A percentile compares a stretch with the other conserved stretches of the same genome.
These are phyloP conservation scores for Petrocephalus schoutedeni DNA, from an alignment of 2,797 vertebrate species.

Conservation along the genomic window DNA sequence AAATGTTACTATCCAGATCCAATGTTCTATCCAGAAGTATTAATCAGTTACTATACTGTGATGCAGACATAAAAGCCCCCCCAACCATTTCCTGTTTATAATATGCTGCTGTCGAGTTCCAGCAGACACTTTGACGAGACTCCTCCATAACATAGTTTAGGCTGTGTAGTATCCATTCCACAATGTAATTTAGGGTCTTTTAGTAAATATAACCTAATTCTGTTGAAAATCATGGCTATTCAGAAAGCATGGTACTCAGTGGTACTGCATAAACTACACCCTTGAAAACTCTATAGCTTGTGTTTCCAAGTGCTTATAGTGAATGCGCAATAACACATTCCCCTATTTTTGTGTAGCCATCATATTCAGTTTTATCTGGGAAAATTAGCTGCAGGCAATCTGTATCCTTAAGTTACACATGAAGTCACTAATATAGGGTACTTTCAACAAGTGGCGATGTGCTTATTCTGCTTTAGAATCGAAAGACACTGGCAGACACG, in stretches of 20 bases:
- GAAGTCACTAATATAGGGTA: neutral
- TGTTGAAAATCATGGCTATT: neutral
- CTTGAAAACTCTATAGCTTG: neutral
- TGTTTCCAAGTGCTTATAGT: neutral
- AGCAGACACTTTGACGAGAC: neutral
- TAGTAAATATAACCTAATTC: neutral
- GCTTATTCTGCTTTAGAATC: neutral
- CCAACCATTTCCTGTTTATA: neutral
- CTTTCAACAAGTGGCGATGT: neutral
- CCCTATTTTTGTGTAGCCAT: too few relatives aligned
- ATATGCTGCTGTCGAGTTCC: neutral
- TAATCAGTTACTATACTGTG: neutral
- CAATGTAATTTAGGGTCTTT: neutral
- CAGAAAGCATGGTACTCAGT: neutral
- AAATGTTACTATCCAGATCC: neutral
- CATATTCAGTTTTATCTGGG: too few relatives aligned
- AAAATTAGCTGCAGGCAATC: neutral
- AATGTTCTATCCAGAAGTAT: neutral
- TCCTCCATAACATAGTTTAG: neutral
- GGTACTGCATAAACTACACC: neutral
- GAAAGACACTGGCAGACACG: neutral
- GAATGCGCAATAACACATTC: too few relatives aligned
- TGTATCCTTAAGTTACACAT: neutral
- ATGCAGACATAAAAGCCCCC: neutral
- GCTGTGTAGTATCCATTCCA: neutral